Base-by-base conservation (phyloP, 2,888 invertebrate genomes). In the Pantelozetes paolii region DNA sequence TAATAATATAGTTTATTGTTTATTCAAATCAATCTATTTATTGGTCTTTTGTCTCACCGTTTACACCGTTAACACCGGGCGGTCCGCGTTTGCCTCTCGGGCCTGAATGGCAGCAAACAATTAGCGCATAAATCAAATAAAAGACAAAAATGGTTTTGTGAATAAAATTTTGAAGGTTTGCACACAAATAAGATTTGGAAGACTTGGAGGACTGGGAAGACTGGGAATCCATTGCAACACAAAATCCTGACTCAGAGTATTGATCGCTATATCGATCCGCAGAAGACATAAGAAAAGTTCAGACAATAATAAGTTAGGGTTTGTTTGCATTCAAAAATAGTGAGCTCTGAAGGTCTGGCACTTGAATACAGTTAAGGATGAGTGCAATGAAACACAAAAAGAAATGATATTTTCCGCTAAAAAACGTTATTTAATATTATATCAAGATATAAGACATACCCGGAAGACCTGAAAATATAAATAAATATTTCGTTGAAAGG, bases 1-100 rank as follows among this genome's bases (percentile, higher is more conserved):
- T 18, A 30, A 8, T 32, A 54, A 54, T 54, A 20, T 6, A 18
- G 15, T 13, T 57, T 18, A 70, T 32, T 54, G 70, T 42, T 30
- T 64, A 36, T 23, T 42, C 18, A 42, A 36, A 15, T 36, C 36
- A 36, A 36, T 36, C 9, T 8, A 36, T 36, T 36, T 9, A 26
- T 32, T n/a, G n/a, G 20, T 30, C 9, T 32, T 13, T 59, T 18
- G 30, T 71, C 48, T 50, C 48, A 71, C 71, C 50, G 48, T 71
- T 50, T 11, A 23, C 70, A 23, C 74, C 74, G 70, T 74, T 70
- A 23, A 40, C n/a, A 42, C 74, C 74, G 26, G 74, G 74, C 15
- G 74, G 57, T 28, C 74, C 74, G 11, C 45, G 32, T 59, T 74
- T 74, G n/a, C 74, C 74, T 32, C 70, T 32, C 1, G 54, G 45